Evolutionary conservation across 2,888 invertebrate genomes (phyloP).

Genomic region (Rutpela maculata): DNA sequence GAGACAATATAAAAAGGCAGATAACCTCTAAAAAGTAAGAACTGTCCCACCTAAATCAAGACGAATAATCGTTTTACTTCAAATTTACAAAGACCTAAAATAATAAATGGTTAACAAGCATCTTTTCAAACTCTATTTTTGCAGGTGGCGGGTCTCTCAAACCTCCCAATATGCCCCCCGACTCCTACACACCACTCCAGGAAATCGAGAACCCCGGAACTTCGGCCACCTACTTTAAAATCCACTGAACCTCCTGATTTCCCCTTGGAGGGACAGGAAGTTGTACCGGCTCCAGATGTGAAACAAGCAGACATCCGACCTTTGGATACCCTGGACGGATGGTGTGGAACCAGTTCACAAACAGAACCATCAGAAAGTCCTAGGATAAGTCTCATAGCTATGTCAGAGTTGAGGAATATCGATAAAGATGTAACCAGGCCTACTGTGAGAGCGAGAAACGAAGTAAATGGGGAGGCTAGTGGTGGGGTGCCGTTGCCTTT

Average conservation of each 20-base stretch:
- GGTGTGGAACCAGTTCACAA: slow-evolving; percentile 54
- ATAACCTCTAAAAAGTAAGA: too few species aligned
- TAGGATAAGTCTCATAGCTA: slow-evolving; percentile 77
- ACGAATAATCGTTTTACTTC: too few species aligned
- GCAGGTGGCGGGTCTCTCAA: slow-evolving; percentile 49
- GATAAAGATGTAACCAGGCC: slow-evolving; percentile 65
- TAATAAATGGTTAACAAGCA: too few species aligned
- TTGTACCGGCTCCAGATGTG: slow-evolving; percentile 70
- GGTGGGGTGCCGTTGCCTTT: slow-evolving; percentile 77
- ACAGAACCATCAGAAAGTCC: slow-evolving; percentile 65
- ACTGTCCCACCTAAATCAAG: too few species aligned
- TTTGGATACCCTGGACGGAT: slow-evolving; percentile 66
- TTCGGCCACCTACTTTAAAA: slow-evolving; percentile 75
- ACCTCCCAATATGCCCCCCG: slow-evolving; percentile 85
- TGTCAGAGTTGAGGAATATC: slow-evolving; percentile 77
- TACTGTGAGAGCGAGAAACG: slow-evolving; percentile 67
- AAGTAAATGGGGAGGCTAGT: slow-evolving; percentile 72
- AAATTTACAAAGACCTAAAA: too few species aligned
- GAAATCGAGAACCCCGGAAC: slow-evolving; percentile 75
- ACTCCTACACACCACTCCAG: slow-evolving; percentile 92
- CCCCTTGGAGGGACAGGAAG: slow-evolving; percentile 67
- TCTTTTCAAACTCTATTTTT: background rate
- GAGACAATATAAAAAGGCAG: too few species aligned
- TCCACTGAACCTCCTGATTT: slow-evolving; percentile 64
- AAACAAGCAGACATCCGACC: slow-evolving; percentile 72